phyloP scores from a whole-genome alignment of 2,113 vertebrate genomes.

The Scatophagus argus region DNA sequence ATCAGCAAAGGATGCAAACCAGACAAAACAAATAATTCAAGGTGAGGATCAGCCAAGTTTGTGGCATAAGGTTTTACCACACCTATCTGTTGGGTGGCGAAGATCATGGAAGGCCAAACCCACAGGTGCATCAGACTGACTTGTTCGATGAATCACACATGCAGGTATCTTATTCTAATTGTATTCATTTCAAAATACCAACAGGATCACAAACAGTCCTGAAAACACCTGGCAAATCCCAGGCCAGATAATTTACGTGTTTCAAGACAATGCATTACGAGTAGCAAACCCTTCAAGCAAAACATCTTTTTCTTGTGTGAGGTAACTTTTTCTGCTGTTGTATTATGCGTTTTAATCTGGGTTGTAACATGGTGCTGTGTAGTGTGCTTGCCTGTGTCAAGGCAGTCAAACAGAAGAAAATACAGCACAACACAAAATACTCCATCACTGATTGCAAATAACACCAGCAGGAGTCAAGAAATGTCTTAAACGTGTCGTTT shows the following conservation, averaged over 20 bases:
- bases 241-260: too few relatives aligned
- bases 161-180: background rate
- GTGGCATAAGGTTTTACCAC: background rate
- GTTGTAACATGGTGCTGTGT: background rate
- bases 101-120: background rate
- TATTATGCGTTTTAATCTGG: background rate
- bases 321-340: background rate
- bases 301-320: background rate
- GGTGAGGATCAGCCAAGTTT: background rate
- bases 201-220: background rate
- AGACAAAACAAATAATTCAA: background rate
- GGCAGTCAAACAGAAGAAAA: constrained; percentile 47
- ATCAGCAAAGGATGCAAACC: constrained; percentile 4
- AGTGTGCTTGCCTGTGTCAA: constrained; percentile 27
- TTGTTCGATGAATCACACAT: background rate
- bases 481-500: constrained; percentile 18
- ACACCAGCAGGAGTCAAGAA: constrained; percentile 51
- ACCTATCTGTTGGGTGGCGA: background rate
- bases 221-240: background rate
- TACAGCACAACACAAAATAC: constrained; percentile 71
- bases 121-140: constrained; percentile 1
- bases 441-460: constrained; percentile 57
- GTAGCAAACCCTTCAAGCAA: background rate
- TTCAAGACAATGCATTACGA: background rate
- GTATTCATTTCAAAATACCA: background rate